phyloP scores from a whole-genome alignment of 2,888 invertebrate species.

The Adelognathus sp. region DNA sequence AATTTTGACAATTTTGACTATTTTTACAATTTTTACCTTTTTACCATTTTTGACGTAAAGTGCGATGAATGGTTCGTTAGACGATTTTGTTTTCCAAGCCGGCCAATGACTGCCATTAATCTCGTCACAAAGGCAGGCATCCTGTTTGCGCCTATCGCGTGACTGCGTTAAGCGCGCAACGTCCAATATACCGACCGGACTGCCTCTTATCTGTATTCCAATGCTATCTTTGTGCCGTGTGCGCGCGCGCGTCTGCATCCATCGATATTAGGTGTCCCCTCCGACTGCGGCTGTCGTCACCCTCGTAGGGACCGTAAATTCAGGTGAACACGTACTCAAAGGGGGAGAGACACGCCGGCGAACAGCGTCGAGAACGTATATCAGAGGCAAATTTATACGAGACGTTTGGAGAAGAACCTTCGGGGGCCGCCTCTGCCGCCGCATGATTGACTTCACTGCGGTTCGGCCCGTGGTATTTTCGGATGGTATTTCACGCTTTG shows the following conservation, averaged over 20 bases:
- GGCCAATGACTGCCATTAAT: background rate
- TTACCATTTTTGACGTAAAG: background rate
- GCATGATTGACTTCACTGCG: constrained; percentile 20
- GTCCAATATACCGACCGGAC: background rate
- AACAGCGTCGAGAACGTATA: background rate
- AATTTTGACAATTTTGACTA: background rate
- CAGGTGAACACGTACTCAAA: constrained; percentile 51
- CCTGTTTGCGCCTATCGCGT: constrained; percentile 4
- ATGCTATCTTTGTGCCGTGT: constrained; percentile 3
- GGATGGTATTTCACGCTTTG: constrained; percentile 27
- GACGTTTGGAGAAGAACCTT: constrained; percentile 9
- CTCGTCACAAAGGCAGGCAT: background rate
- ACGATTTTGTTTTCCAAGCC: background rate
- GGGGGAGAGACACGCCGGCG: constrained; percentile 2
- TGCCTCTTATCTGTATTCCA: background rate
- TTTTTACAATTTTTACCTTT: background rate
- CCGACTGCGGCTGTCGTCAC: constrained; percentile 16
- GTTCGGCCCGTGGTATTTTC: constrained; percentile 29
- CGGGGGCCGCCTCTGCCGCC: too few species aligned
- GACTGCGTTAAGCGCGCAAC: constrained; percentile 17
- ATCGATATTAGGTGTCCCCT: constrained; percentile 19
- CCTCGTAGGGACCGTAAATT: constrained; percentile 60
- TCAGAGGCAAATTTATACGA: constrained; percentile 42
- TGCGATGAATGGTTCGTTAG: too few species aligned
- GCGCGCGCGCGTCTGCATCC: background rate